These are phyloP conservation scores for Eledone cirrhosa DNA, from an alignment of 2,888 invertebrate species.

Conservation along the genomic window DNA sequence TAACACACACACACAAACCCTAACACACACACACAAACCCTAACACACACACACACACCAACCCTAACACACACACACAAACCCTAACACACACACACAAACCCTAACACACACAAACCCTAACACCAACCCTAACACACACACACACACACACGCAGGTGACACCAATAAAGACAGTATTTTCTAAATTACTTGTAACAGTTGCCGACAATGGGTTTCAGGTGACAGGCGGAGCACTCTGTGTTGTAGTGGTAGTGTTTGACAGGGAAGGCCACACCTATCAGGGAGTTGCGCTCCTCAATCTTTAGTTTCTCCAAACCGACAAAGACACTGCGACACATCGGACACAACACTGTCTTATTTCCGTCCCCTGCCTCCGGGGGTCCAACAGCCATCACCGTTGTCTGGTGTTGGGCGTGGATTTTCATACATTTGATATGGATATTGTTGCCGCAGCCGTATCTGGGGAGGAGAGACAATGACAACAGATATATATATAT, in stretches of 20 bases:
- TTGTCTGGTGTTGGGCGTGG: slow-evolving; percentile 66
- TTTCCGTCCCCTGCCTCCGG: no score
- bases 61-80: no score
- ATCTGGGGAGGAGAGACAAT: slow-evolving; percentile 44
- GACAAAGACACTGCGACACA: slow-evolving; percentile 67
- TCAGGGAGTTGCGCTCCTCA: slow-evolving; percentile 60
- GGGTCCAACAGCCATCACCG: no score
- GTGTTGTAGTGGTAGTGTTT: slow-evolving; percentile 51
- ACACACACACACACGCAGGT: no score
- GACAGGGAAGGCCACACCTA: slow-evolving; percentile 48
- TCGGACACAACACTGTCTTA: slow-evolving; percentile 63
- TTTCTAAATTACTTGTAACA: slow-evolving; percentile 61
- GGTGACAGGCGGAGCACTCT: slow-evolving; percentile 58
- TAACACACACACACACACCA: no score
- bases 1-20: no score
- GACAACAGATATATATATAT: no score
- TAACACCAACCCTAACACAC: no score
- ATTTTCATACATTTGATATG: slow-evolving; percentile 68
- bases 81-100: no score
- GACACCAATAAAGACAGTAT: no score
- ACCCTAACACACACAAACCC: no score
- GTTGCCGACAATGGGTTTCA: slow-evolving; percentile 63
- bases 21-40: no score
- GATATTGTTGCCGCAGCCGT: slow-evolving; percentile 67
- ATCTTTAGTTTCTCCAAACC: slow-evolving; percentile 61